These are phyloP conservation scores for Erannis defoliaria DNA, from an alignment of 2,888 invertebrate genomes.

Conservation along the genomic window DNA sequence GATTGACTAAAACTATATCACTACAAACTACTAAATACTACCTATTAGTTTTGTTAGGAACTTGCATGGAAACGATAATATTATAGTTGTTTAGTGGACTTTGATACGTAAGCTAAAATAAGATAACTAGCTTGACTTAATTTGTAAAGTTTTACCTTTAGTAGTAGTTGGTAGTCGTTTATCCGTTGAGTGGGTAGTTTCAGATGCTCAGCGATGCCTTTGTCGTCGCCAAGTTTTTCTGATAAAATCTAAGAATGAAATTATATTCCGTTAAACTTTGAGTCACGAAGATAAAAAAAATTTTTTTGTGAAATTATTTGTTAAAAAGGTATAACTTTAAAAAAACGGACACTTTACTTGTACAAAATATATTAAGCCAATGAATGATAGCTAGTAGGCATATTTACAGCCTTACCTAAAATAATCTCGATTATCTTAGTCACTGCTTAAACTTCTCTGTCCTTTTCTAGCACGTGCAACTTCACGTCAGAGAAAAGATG, in stretches of 20 bases:
- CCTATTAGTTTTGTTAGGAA: background rate
- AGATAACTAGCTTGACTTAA: background rate
- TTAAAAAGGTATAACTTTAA: no score
- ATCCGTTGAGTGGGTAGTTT: constrained; percentile 97
- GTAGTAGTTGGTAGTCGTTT: constrained; percentile 97
- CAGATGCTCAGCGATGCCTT: constrained; percentile 95
- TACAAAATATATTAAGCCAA: background rate
- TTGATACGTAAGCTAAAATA: background rate
- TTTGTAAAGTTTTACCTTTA: constrained; percentile 89
- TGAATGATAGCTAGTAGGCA: no score
- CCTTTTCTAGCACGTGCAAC: no score
- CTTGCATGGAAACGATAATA: background rate
- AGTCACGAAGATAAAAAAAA: no score
- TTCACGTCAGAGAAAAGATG: no score
- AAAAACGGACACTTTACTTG: no score
- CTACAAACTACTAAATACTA: no score
- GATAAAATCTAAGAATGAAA: constrained; percentile 90
- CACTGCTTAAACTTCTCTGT: no score
- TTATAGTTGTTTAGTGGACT: no score
- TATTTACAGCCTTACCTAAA: no score
- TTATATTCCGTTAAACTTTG: background rate
- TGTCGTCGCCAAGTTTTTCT: constrained; percentile 94
- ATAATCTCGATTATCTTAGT: no score
- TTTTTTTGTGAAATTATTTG: no score
- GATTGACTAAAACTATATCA: background rate